Percentiles rank a stretch among this genome's conserved stretches.
Evolutionary conservation across 2,888 invertebrate genomes (phyloP).

Genomic region (Allophyes oxyacanthae): DNA sequence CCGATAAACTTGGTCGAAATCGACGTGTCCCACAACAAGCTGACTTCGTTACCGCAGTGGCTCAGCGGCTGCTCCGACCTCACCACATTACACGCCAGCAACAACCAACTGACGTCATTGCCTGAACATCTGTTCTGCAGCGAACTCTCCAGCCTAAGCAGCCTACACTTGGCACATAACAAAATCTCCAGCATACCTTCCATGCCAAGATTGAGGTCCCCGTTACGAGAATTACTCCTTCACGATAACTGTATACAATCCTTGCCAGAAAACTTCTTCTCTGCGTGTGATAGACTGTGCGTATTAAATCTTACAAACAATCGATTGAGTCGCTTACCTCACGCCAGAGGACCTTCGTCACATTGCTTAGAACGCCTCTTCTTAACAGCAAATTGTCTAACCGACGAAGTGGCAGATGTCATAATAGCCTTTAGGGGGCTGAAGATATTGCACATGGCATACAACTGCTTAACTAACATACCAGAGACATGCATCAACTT

Average conservation of each 20-base stretch:
- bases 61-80: constrained; percentile 92
- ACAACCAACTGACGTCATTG: constrained; percentile 92
- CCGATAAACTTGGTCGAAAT: constrained; percentile 93
- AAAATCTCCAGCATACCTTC: constrained; percentile 93
- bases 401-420: constrained; percentile 91
- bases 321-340: constrained; percentile 92
- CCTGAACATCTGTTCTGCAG: constrained; percentile 93
- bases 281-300: constrained; percentile 90
- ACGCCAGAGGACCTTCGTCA: constrained; percentile 90
- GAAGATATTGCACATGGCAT: constrained; percentile 93
- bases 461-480: constrained; percentile 93
- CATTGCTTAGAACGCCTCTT: constrained; percentile 91
- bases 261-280: constrained; percentile 94
- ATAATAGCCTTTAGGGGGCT: constrained; percentile 91
- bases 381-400: constrained; percentile 93
- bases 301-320: constrained; percentile 95
- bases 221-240: constrained; percentile 92
- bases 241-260: constrained; percentile 94
- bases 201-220: constrained; percentile 90
- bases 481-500: constrained; percentile 93
- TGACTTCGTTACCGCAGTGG: constrained; percentile 94
- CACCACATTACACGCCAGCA: constrained; percentile 92
- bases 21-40: constrained; percentile 94
- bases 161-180: constrained; percentile 94
- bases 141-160: constrained; percentile 92